Base-by-base conservation (phyloP, 2,888 invertebrate genomes). In the Portevinia maculata region DNA sequence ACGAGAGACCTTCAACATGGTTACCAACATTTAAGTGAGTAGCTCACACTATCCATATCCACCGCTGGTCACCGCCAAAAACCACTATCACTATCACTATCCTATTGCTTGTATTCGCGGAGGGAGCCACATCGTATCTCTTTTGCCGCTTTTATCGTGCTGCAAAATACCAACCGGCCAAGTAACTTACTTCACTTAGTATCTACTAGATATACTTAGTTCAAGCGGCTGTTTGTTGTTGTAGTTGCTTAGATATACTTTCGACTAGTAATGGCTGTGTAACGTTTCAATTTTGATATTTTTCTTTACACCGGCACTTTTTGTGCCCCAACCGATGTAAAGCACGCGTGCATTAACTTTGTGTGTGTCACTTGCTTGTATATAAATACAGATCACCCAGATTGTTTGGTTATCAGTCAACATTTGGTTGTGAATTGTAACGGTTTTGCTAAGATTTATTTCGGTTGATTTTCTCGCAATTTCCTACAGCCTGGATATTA, bases 371-470 rank as follows among this genome's bases (percentile, higher is more conserved):
- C 67, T 76, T 78, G 70, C 64, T 57, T 59, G 79, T 79, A 88
- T 90, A 90, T 90, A 90, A 90, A 90, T 88, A 85, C 78, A 87
- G 87, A 88, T 89, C 88, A 88, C 87, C 87, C 86, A 85, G 81
- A 86, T 86, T 86, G 86, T 85, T 84, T 81, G 86, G 87, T 87
- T 89, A 90, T 89, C 89, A 89, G 89, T 89, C 88, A 86, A 86
- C 87, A 86, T 87, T 88, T 87, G 87, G 79, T 87, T 87, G 85
- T 87, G 86, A 86, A 88, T 87, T 87, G 88, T 87, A 88, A 86
- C 88, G 87, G 85, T 84, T 85, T 85, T 52, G 57, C 32, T 39
- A 24, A 83, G 62, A 69, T 64, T 62, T 24, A 24, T 3, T 75
- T 64, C 76, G 76, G 69, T 67, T 73, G 30, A 39, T 62, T 57